Evolutionary conservation across 2,797 vertebrate species (phyloP), one percentile per base, ranked within the genome.

Genomic region (Anguilla obscura): DNA sequence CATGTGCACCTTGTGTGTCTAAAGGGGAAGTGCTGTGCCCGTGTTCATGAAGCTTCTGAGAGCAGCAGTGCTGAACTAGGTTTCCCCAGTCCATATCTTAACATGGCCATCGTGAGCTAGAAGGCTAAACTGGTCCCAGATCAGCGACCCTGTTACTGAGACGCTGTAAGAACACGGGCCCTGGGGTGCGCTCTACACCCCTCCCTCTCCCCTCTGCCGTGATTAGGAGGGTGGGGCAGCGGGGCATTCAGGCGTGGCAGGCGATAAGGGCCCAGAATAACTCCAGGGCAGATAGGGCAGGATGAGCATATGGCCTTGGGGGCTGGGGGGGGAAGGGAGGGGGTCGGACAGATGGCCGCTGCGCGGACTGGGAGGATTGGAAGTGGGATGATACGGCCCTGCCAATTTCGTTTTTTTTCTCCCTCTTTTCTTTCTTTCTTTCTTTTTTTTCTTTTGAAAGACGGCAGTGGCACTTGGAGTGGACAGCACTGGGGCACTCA

Each of bases 301-400:
- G 86, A 71, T 10, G 33, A 83, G n/a, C 85, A 86, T 86, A 87
- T 82, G 76, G 86, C 6, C 86, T 27, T 36, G 5, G 54, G 1
- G 24, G 4, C 9, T 21, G 79, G 40, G 36, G 45, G 21, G 80
- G 40, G 24, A 27, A 52, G 40, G 33, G 21, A 40, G 36, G 45
- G 12, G 18, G 14, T 21, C 40, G 3, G 0, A 82, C 50, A 83
- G 80, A 83, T 52, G 80, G 50, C 24, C n/a, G n/a, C 82, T 54
- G 24, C 16, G n/a, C 14, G 45, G 45, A 50, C 50, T 9, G 1
- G 40, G 40, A 48, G 30, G 74, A 76, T 30, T 76, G 74, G 12
- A 14, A 40, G 36, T 2, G 74, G 40, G n/a, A 76, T 30, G 16
- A 76, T 40, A 33, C 3, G 74, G 8, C n/a, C 30, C 18, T 10